Conservation (phyloP, 2,797 vertebrate genomes). For the Falco biarmicus region DNA sequence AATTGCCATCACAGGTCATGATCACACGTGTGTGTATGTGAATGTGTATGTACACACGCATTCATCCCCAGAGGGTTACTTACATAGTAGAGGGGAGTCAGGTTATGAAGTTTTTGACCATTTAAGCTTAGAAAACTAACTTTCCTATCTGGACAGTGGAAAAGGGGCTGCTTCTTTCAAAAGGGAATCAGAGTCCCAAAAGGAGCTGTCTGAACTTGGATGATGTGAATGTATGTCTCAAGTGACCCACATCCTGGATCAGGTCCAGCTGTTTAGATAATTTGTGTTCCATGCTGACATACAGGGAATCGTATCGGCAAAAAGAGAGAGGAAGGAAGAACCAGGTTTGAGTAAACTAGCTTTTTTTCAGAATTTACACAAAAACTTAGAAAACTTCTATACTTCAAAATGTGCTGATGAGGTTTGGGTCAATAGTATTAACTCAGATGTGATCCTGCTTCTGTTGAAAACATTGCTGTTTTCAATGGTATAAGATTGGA, state of each 20-base stretch:
- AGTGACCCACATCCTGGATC: neutral
- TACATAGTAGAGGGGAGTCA: neutral
- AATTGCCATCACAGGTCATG: neutral
- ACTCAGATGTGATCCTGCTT: neutral
- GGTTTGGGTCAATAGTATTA: neutral
- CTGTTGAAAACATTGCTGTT: neutral
- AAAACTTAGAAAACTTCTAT: neutral
- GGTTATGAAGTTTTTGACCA: neutral
- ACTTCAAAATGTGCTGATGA: neutral
- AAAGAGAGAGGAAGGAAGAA: neutral
- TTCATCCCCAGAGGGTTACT: neutral
- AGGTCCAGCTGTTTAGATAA: neutral
- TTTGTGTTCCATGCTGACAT: neutral
- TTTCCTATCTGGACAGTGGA: neutral
- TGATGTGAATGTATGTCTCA: neutral
- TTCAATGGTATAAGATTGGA: neutral
- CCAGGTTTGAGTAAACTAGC: neutral
- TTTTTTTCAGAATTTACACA: neutral
- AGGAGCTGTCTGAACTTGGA: neutral
- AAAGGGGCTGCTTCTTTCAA: neutral
- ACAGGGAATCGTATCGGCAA: neutral
- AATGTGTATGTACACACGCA: fast-evolving
- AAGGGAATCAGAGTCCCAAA: neutral
- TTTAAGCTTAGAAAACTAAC: neutral
- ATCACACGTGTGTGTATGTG: fast-evolving